Percentiles rank a stretch among this genome's conserved stretches.
phyloP scores from a whole-genome alignment of 2,113 vertebrate genomes.

The Amazona vittata region DNA sequence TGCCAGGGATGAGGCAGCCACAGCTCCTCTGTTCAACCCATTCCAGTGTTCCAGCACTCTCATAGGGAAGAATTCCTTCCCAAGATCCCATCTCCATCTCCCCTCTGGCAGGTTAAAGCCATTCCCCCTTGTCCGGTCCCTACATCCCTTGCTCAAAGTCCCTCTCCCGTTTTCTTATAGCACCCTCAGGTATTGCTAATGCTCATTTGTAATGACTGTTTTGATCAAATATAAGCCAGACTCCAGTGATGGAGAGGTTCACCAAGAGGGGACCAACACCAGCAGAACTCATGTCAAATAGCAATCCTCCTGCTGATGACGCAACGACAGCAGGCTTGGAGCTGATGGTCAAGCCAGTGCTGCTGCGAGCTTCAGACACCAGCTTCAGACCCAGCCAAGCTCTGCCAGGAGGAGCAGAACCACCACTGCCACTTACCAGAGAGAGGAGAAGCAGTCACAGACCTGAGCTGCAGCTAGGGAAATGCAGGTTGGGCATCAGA shows the following conservation, averaged over 20 bases:
- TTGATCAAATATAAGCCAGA: neutral
- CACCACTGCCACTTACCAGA: accelerated
- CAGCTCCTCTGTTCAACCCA: neutral
- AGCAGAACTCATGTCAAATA: neutral
- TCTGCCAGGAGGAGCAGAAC: neutral
- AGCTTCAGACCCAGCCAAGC: neutral
- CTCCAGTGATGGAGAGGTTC: neutral
- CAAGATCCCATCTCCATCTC: neutral
- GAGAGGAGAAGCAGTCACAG: neutral
- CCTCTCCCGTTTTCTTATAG: neutral
- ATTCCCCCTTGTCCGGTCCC: neutral
- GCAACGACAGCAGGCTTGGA: neutral
- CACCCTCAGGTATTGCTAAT: neutral
- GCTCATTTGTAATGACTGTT: neutral
- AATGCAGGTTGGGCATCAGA: neutral
- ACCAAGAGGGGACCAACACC: neutral
- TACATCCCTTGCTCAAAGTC: neutral
- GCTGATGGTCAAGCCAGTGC: accelerated
- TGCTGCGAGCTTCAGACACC: neutral
- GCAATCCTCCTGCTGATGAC: neutral
- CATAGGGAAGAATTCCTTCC: neutral
- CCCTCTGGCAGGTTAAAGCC: neutral
- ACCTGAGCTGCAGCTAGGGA: neutral
- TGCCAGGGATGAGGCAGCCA: neutral
- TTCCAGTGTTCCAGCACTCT: neutral